Conservation (phyloP, 2,113 vertebrate genomes). For the Anhinga rufa region DNA sequence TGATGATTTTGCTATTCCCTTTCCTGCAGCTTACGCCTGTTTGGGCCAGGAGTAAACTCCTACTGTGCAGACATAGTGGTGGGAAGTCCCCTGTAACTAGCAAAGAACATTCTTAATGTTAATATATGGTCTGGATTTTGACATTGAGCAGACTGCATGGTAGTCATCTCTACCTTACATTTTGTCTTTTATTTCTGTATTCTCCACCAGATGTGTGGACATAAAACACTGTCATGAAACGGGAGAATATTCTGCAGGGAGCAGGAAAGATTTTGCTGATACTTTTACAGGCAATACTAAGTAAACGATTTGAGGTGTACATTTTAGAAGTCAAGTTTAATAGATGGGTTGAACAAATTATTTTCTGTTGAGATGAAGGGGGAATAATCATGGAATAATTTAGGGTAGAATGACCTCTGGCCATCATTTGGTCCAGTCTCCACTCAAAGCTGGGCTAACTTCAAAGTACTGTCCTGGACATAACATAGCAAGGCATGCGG, state of each 20-base stretch:
- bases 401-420: background rate
- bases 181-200: background rate
- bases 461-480: background rate
- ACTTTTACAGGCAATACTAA: background rate
- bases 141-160: background rate
- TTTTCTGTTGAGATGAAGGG: background rate
- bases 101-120: background rate
- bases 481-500: accelerated
- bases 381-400: background rate
- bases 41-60: background rate
- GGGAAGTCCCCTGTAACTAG: background rate
- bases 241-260: background rate
- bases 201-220: background rate
- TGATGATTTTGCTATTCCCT: background rate
- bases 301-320: background rate
- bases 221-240: background rate
- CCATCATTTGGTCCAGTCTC: background rate
- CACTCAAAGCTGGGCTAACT: background rate
- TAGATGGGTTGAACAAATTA: background rate
- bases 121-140: background rate
- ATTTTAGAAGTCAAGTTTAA: background rate
- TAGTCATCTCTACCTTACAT: background rate
- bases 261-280: background rate
- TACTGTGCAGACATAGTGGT: background rate
- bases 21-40: background rate